These are phyloP conservation scores for Holothuria glaberrima DNA, from an alignment of 35 echinoderm and acorn worm species.

Conservation along the genomic window DNA sequence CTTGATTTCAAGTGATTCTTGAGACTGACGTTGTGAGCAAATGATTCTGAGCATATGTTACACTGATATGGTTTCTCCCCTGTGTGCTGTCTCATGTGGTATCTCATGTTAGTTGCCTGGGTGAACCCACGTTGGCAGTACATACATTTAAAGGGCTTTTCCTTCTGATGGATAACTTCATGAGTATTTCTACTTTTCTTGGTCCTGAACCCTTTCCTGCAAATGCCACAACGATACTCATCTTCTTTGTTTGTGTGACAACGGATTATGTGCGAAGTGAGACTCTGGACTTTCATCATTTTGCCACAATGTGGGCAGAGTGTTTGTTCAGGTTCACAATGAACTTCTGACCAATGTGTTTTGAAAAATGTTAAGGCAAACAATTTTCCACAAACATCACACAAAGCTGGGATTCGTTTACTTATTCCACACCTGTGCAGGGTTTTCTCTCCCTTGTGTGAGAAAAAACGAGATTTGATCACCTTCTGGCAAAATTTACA, in stretches of 20 bases:
- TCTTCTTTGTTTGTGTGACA: constrained; percentile 50
- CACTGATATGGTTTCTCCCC: constrained; percentile 84
- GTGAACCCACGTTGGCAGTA: constrained; percentile 82
- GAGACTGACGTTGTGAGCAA: constrained; percentile 87
- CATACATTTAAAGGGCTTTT: constrained; percentile 75
- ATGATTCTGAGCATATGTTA: constrained; percentile 76
- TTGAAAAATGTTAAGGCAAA: constrained; percentile 54
- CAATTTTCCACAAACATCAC: constrained; percentile 67
- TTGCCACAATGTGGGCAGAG: constrained; percentile 30
- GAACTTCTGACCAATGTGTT: constrained; percentile 24
- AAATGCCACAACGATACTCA: constrained; percentile 62
- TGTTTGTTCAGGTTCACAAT: background rate
- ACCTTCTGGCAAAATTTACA: background rate
- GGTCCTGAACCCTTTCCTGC: constrained; percentile 70
- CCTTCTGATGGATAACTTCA: constrained; percentile 59
- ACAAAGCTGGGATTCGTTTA: background rate
- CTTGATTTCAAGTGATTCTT: constrained; percentile 82
- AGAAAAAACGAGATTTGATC: constrained; percentile 26
- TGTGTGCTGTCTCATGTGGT: constrained; percentile 78
- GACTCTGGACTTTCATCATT: constrained; percentile 15
- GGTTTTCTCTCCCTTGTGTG: constrained; percentile 64
- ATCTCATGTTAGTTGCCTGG: constrained; percentile 70
- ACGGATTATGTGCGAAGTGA: constrained; percentile 67
- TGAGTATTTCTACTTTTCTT: constrained; percentile 56
- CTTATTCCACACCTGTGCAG: constrained; percentile 50